A percentile compares a stretch with the other conserved stretches of the same genome.
Conservation (phyloP, 2,797 vertebrate genomes). For the Lophius americanus region DNA sequence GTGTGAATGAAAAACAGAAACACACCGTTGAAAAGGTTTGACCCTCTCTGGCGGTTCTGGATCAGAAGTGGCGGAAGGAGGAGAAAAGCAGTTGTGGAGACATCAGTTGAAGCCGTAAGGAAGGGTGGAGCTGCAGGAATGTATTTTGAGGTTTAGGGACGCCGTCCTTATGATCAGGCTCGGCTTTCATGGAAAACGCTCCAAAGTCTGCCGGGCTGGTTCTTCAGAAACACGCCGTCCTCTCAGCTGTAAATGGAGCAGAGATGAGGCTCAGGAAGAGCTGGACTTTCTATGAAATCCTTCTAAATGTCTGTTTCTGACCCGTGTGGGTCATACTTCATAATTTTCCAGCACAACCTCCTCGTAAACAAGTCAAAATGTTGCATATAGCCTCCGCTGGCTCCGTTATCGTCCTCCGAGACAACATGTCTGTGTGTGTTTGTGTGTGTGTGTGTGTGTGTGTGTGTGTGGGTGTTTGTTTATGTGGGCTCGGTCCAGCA, state of each 20-base stretch:
- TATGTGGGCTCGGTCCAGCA: slow-evolving; percentile 55
- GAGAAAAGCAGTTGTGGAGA: too few relatives aligned
- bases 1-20: slow-evolving; percentile 2
- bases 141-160: slow-evolving; percentile 29
- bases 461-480: slow-evolving; percentile 38
- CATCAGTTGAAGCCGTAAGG: too few relatives aligned
- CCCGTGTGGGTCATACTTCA: slow-evolving; percentile 18
- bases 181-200: slow-evolving; percentile 42
- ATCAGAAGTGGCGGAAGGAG: too few relatives aligned
- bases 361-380: slow-evolving; percentile 45
- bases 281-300: slow-evolving; percentile 34
- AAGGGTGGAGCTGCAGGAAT: too few relatives aligned
- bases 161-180: slow-evolving; percentile 41
- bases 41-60: too few relatives aligned
- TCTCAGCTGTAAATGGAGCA: slow-evolving; percentile 22
- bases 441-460: slow-evolving; percentile 22
- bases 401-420: slow-evolving; percentile 8
- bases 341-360: slow-evolving; percentile 30
- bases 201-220: slow-evolving; percentile 46
- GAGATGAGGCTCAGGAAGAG: slow-evolving; percentile 45
- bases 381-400: slow-evolving; percentile 15
- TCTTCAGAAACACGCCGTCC: slow-evolving; percentile 43
- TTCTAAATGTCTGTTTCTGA: slow-evolving; percentile 22
- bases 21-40: slow-evolving; percentile 16
- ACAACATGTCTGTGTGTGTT: slow-evolving; percentile 34